phyloP scores from a whole-genome alignment of 2,888 invertebrate genomes.

The Apomyelois bistriatella region DNA sequence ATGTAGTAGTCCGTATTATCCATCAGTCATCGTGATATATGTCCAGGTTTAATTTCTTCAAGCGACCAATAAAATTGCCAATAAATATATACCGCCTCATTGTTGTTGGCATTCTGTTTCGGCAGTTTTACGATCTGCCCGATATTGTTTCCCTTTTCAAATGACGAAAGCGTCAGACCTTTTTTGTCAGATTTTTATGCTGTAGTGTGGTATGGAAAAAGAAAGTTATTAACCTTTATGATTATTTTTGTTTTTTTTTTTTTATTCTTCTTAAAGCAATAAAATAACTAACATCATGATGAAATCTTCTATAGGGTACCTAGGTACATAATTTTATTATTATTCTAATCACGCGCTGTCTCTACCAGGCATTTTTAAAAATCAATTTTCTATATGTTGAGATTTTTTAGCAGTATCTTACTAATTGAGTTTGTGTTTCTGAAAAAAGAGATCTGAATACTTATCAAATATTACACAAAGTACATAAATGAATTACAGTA shows the following conservation, averaged over 20 bases:
- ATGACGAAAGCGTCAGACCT: slow-evolving; percentile 22
- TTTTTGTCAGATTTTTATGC: slow-evolving; percentile 22
- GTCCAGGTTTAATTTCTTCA: slow-evolving; percentile 53
- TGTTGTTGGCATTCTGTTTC: slow-evolving; percentile 51
- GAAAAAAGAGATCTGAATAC: too few relatives aligned
- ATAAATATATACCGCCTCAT: slow-evolving; percentile 52
- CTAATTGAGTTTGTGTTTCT: too few relatives aligned
- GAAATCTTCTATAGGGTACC: too few relatives aligned
- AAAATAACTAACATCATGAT: too few relatives aligned
- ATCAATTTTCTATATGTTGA: too few relatives aligned
- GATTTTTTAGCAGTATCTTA: too few relatives aligned
- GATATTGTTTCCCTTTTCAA: slow-evolving; percentile 27
- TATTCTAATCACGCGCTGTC: too few relatives aligned
- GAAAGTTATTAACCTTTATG: slow-evolving; percentile 10
- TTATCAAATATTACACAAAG: too few relatives aligned
- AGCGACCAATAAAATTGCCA: slow-evolving; percentile 51
- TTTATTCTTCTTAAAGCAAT: too few relatives aligned
- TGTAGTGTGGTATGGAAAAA: slow-evolving; percentile 16
- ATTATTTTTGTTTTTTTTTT: not conserved
- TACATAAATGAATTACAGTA: too few relatives aligned
- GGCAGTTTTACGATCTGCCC: slow-evolving; percentile 45
- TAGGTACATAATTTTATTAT: too few relatives aligned
- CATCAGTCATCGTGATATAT: slow-evolving; percentile 54
- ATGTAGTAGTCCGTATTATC: slow-evolving; percentile 20
- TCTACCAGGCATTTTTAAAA: too few relatives aligned